Base-by-base conservation (phyloP, 2,113 vertebrate genomes). In the Cromileptes altivelis region DNA sequence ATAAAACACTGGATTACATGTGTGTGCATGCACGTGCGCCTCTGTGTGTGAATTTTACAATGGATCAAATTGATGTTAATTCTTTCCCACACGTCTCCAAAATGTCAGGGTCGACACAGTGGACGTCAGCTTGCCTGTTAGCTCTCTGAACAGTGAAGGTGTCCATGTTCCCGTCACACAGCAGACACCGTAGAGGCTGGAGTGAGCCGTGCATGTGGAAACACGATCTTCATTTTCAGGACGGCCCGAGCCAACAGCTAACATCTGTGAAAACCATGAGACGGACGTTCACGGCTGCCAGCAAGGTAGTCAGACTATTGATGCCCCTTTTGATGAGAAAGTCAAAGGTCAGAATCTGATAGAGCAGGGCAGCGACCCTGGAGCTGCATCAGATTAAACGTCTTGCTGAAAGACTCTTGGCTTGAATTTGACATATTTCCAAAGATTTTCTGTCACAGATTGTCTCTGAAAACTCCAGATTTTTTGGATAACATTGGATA, bases 211-310 rank as follows among this genome's bases (percentile, higher is more conserved):
- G 18, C 18, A 14, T 37, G 50, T 82, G 78, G 81, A 88, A 84
- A 84, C 74, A 64, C 50, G 42, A 74, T 70, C 69, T 12, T 82
- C 70, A 55, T 64, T 23, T n/a, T 67, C 42, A 45, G 18, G 63
- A 58, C 25, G 7, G 23, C 12, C 15, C 42, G 56, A 42, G 50
- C 71, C 71, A 78, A 68, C 49, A 23, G 60, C 65, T 61, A 63
- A 85, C 85, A 87, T 81, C 71, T 90, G 85, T 45, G 58, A 63
- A 74, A 73, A 52, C 53, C 49, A 45, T 57, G 40, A 63, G 19
- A n/a, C 10, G 4, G 23, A n/a, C 11, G 3, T 49, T 0, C 6
- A 18, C 15, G 23, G 21, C 58, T 25, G 58, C 3, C 37, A 21
- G 60, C 25, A 17, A 42, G 63, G 53, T 47, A 61, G 23, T 67